These are phyloP conservation scores for Pararge aegeria DNA, from an alignment of 1,140 invertebrate genomes.

Conservation along the genomic window DNA sequence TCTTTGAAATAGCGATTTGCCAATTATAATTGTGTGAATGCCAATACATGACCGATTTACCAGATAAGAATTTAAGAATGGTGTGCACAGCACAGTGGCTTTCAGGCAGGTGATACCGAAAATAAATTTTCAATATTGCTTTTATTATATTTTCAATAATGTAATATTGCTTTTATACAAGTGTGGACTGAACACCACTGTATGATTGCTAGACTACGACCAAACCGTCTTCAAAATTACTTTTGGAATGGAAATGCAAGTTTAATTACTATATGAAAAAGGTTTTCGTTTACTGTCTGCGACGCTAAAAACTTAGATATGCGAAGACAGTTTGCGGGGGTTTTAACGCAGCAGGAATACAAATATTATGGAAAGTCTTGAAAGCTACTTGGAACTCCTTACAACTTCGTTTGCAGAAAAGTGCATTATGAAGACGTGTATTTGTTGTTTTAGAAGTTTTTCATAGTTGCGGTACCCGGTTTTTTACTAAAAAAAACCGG, in stretches of 20 bases:
- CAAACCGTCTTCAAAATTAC: neutral
- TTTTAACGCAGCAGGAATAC: neutral
- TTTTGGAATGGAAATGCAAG: slow-evolving; percentile 4
- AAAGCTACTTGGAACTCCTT: neutral
- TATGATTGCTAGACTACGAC: neutral
- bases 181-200: neutral
- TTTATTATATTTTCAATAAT: too few relatives aligned
- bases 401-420: neutral
- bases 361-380: slow-evolving; percentile 2
- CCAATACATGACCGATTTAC: too few relatives aligned
- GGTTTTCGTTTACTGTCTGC: slow-evolving; percentile 1
- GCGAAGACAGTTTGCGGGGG: neutral
- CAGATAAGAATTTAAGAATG: too few relatives aligned
- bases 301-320: slow-evolving; percentile 8
- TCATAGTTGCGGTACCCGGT: too few relatives aligned
- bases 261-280: slow-evolving; percentile 5
- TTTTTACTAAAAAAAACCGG: too few relatives aligned
- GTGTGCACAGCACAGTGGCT: too few relatives aligned
- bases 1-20: too few relatives aligned
- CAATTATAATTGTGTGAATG: too few relatives aligned
- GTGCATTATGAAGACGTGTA: neutral
- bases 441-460: neutral
- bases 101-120: too few relatives aligned
- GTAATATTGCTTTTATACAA: too few relatives aligned
- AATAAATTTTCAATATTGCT: too few relatives aligned